Percentiles rank a stretch among this genome's conserved stretches.
Evolutionary conservation across 2,888 invertebrate species (phyloP).

Genomic region (Drosophila pegasa): DNA sequence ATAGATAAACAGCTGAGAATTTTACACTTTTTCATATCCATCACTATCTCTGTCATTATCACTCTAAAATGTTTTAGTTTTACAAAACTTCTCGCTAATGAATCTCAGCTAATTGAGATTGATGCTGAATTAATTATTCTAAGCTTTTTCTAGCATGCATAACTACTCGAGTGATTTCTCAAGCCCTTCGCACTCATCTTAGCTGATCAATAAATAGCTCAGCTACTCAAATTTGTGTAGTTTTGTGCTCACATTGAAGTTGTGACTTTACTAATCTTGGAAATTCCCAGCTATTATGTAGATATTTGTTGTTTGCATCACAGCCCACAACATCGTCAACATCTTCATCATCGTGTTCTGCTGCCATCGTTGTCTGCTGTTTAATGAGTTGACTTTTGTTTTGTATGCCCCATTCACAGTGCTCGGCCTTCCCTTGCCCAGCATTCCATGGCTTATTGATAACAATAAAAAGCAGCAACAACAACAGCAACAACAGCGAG

Average conservation of each 20-base stretch:
- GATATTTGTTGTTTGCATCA: slow-evolving; percentile 30
- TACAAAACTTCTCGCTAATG: neutral
- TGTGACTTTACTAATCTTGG: slow-evolving; percentile 17
- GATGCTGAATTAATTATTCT: slow-evolving; percentile 4
- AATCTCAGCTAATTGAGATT: slow-evolving; percentile 6
- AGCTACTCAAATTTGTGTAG: slow-evolving; percentile 19
- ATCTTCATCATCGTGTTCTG: slow-evolving; percentile 11
- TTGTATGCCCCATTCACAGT: slow-evolving; percentile 24
- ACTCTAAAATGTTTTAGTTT: neutral
- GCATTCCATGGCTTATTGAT: slow-evolving; percentile 56
- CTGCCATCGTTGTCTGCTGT: slow-evolving; percentile 18
- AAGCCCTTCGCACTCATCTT: neutral
- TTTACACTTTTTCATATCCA: neutral
- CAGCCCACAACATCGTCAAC: slow-evolving; percentile 13
- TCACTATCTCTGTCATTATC: neutral
- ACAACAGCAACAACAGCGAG: slow-evolving; percentile 25
- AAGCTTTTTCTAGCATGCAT: neutral
- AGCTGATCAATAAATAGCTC: slow-evolving; percentile 23
- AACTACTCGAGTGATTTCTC: neutral
- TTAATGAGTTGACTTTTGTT: slow-evolving; percentile 65
- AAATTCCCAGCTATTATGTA: slow-evolving; percentile 16
- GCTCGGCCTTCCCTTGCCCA: neutral
- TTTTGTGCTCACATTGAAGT: slow-evolving; percentile 7
- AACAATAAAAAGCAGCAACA: slow-evolving; percentile 59
- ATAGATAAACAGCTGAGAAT: neutral